A percentile compares a stretch with the other conserved stretches of the same genome.
Evolutionary conservation across 2,113 vertebrate genomes (phyloP).

Genomic region (Anarrhichthys ocellatus): DNA sequence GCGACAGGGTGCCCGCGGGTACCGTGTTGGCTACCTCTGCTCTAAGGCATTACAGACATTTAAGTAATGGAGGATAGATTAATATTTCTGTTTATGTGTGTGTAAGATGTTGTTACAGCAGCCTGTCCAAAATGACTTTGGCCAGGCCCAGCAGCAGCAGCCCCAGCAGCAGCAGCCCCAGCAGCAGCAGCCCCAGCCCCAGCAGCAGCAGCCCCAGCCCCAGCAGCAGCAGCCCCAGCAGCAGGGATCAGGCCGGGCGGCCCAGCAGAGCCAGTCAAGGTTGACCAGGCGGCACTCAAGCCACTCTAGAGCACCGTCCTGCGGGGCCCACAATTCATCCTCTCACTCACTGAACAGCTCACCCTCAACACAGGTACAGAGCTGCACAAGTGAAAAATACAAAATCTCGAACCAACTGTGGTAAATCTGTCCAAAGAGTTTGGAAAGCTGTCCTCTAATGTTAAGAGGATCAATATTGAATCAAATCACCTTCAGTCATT

Average conservation of each 20-base stretch:
- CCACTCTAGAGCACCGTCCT: constrained; percentile 76
- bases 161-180: constrained; percentile 59
- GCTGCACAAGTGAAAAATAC: not conserved
- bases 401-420: not conserved
- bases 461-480: not conserved
- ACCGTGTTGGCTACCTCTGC: no score
- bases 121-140: constrained; percentile 69
- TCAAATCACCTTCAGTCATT: constrained; percentile 9
- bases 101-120: constrained; percentile 88
- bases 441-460: not conserved
- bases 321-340: constrained; percentile 62
- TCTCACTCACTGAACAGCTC: constrained; percentile 74
- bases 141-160: constrained; percentile 51
- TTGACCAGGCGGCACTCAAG: constrained; percentile 70
- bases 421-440: not conserved
- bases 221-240: constrained; percentile 62
- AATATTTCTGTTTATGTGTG: constrained; percentile 24
- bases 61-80: not conserved
- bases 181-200: constrained; percentile 62
- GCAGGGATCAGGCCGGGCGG: constrained; percentile 71
- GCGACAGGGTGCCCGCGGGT: no score
- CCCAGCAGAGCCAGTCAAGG: constrained; percentile 65
- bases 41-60: not conserved
- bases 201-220: constrained; percentile 71
- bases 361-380: constrained; percentile 83